Conservation (phyloP, 2,797 vertebrate species). For the Haliaeetus albicilla region DNA sequence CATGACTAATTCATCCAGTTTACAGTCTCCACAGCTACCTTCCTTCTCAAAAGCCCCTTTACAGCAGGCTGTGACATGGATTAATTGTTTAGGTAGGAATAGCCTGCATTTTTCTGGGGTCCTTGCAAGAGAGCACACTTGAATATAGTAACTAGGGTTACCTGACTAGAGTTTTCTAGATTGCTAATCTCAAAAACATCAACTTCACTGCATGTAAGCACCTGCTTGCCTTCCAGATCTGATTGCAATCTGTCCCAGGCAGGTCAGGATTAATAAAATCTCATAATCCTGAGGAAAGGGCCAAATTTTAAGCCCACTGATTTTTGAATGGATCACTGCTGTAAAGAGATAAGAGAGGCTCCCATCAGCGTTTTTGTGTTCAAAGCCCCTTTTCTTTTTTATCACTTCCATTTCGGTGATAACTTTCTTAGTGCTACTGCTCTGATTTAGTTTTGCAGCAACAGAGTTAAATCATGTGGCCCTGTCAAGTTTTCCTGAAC, state of each 20-base stretch:
- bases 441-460: neutral
- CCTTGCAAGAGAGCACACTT: neutral
- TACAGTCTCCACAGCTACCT: neutral
- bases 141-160: neutral
- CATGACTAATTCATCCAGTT: neutral
- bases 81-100: neutral
- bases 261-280: neutral
- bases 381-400: neutral
- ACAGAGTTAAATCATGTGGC: neutral
- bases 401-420: neutral
- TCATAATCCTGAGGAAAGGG: neutral
- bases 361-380: neutral
- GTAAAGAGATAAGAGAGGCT: neutral
- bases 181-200: neutral
- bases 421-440: neutral
- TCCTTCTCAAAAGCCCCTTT: neutral
- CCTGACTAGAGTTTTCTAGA: neutral
- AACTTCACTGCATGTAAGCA: neutral
- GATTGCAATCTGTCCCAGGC: neutral
- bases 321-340: neutral
- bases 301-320: neutral
- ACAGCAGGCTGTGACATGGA: neutral
- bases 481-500: neutral
- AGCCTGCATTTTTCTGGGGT: neutral
- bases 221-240: neutral